phyloP scores from a whole-genome alignment of 2,888 invertebrate species.

The Cephus spinipes region DNA sequence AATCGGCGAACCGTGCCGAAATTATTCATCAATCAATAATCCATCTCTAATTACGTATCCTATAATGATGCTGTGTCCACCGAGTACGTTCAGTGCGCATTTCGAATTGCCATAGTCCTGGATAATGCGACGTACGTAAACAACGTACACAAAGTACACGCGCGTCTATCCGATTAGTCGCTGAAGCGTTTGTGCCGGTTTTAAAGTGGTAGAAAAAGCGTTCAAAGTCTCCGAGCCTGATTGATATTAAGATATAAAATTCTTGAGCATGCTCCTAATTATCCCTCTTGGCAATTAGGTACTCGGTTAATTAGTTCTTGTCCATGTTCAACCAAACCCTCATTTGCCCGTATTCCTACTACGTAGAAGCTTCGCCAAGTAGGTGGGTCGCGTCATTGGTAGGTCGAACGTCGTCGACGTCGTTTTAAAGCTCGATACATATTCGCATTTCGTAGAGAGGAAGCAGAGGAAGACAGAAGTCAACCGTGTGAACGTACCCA shows the following conservation, averaged over 20 bases:
- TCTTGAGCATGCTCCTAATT: neutral
- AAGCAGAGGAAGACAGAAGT: neutral
- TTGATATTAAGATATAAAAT: neutral
- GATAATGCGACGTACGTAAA: neutral
- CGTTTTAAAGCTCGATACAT: neutral
- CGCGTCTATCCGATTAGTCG: neutral
- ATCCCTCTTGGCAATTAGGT: neutral
- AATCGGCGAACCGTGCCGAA: neutral
- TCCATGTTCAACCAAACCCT: neutral
- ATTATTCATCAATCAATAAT: neutral
- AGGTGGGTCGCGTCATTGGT: too few species aligned
- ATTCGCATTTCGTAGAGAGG: neutral
- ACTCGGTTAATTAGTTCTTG: neutral
- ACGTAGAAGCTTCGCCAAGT: neutral
- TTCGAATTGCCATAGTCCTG: neutral
- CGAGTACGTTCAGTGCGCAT: neutral
- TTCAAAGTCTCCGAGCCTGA: neutral
- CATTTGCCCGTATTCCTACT: neutral
- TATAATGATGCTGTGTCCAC: neutral
- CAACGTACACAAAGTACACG: neutral
- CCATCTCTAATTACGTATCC: neutral
- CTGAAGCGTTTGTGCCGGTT: neutral
- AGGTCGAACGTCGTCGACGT: neutral
- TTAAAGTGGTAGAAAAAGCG: neutral
- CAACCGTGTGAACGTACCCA: neutral